phyloP scores from a whole-genome alignment of 2,888 invertebrate genomes.

The Chloromyia formosa region DNA sequence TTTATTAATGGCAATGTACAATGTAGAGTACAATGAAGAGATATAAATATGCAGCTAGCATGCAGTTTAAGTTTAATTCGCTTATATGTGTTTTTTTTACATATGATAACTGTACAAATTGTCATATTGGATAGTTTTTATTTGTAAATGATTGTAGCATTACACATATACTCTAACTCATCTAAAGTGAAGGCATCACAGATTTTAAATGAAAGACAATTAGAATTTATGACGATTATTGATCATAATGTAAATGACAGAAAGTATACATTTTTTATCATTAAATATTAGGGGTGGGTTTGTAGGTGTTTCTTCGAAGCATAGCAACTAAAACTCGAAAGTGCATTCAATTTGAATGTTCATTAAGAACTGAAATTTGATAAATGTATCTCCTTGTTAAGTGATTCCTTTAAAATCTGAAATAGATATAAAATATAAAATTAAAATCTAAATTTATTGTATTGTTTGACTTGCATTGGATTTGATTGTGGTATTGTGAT shows the following conservation, averaged over 20 bases:
- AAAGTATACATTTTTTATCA: neutral
- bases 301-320: too few species aligned
- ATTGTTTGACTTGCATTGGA: too few species aligned
- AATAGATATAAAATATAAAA: too few species aligned
- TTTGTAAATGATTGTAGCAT: neutral
- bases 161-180: neutral
- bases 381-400: too few species aligned
- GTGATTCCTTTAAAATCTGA: too few species aligned
- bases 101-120: neutral
- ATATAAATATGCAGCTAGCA: neutral
- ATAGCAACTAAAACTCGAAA: too few species aligned
- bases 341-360: too few species aligned
- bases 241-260: neutral
- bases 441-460: too few species aligned
- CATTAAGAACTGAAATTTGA: too few species aligned
- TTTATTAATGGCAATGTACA: neutral
- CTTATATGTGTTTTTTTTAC: neutral
- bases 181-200: constrained; percentile 10
- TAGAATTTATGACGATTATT: neutral
- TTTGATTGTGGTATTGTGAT: too few species aligned
- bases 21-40: neutral
- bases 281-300: neutral
- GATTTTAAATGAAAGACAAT: neutral
- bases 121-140: neutral
- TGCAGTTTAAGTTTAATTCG: neutral